Base-by-base conservation (phyloP, 2,797 vertebrate species). In the Anguilla megastoma region DNA sequence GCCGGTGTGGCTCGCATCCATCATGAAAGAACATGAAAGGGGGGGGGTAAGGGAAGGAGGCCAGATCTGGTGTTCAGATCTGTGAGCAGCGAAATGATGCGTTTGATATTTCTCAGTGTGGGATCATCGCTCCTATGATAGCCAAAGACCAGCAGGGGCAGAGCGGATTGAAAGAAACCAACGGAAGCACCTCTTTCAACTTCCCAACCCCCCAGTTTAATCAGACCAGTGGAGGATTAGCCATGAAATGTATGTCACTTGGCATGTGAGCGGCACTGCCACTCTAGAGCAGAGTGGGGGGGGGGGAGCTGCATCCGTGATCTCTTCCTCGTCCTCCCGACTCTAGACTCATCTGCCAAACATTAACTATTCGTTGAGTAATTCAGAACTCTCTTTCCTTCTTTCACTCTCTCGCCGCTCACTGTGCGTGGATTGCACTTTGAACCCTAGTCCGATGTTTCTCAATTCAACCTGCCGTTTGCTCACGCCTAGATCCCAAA, bases 301-400 rank as follows among this genome's bases (percentile, higher is more conserved):
- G 3, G 36, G 41, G 52, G 54, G 27, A 24, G 41, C 54, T 36
- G 18, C 41, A 48, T 36, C 36, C 16, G 48, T 36, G 48, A 71
- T 8, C 10, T 7, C 8, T 24, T 63, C 18, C 30, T 24, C 60
- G 56, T 41, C 33, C 24, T 50, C 16, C n/a, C 58, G 41, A 36
- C 52, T 9, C 30, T 30, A 58, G 74, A 85, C 48, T 16, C 36
- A 60, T 60, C 71, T 83, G 88, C 45, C 83, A 89, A 88, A 82
- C 86, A 90, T 88, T 90, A 89, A 88, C 86, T 10, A 60, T 18
- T 30, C 30, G 41, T 79, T 89, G 82, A 63, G 87, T 79, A 88
- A 87, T 74, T 60, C 63, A 66, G 24, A 86, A 74, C 85, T 58
- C 24, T 16, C 36, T 41, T 30, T 83, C 33, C 12, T 12, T 79